A percentile compares a stretch with the other conserved stretches of the same genome.
These are phyloP conservation scores for Microplitis manilae DNA, from an alignment of 2,888 invertebrate genomes.

Conservation along the genomic window DNA sequence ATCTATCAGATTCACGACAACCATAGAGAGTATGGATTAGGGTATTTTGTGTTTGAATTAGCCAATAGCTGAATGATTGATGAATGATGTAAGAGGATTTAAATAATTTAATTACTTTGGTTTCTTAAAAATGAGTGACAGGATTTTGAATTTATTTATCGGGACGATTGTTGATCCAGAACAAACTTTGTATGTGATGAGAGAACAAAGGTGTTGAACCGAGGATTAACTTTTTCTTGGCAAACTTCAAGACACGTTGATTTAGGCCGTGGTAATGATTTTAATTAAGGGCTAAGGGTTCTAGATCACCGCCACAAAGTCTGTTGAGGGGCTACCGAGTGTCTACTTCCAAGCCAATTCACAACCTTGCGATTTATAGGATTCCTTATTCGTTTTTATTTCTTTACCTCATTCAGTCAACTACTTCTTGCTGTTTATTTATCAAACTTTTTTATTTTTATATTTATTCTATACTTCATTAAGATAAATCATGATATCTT, in stretches of 20 bases:
- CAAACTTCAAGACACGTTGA: conserved; percentile 46
- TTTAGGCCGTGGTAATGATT: conserved; percentile 54
- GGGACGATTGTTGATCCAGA: conserved; percentile 44
- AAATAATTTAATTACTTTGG: background rate
- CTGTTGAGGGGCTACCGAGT: conserved; percentile 35
- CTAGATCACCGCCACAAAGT: conserved; percentile 46
- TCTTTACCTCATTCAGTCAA: background rate
- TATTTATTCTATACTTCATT: conserved; percentile 22
- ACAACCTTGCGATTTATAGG: conserved; percentile 47
- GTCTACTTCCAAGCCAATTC: conserved; percentile 47
- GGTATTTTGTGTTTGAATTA: background rate
- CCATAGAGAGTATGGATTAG: background rate
- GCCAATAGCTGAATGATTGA: background rate
- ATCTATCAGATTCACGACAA: background rate
- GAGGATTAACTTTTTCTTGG: conserved; percentile 50
- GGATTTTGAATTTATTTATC: background rate
- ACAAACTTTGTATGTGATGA: conserved; percentile 53
- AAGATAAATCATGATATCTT: background rate
- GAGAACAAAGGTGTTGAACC: conserved; percentile 51
- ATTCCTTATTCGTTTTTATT: conserved; percentile 3
- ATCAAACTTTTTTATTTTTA: background rate
- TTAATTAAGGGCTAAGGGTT: conserved; percentile 56
- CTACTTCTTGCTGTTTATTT: background rate
- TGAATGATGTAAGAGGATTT: background rate
- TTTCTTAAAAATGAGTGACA: background rate